Conservation (phyloP, 2,797 vertebrate genomes). For the Poeciliopsis paucimaculata region DNA sequence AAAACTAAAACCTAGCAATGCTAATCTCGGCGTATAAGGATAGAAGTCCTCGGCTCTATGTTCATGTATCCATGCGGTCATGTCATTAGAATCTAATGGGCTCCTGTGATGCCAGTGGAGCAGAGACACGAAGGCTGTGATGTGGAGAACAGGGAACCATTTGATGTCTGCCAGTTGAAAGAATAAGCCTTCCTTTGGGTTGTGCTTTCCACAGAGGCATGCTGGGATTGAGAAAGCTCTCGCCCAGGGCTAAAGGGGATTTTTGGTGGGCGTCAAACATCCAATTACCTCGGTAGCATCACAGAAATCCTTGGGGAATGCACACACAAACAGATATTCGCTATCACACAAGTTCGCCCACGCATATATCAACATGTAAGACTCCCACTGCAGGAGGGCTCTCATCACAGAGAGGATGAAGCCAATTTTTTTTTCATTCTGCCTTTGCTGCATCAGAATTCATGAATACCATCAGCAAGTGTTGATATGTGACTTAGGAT, state of each 20-base stretch:
- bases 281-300: slow-evolving; percentile 79
- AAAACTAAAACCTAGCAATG: slow-evolving; percentile 5
- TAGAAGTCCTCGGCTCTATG: slow-evolving; percentile 15
- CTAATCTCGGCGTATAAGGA: background rate
- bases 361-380: slow-evolving; percentile 41
- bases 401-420: slow-evolving; percentile 39
- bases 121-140: slow-evolving; percentile 57
- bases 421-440: slow-evolving; percentile 53
- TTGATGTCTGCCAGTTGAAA: slow-evolving; percentile 81
- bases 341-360: slow-evolving; percentile 15
- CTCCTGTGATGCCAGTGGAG: slow-evolving; percentile 58
- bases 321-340: slow-evolving; percentile 33
- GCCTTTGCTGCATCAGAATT: slow-evolving; percentile 60
- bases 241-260: slow-evolving; percentile 78
- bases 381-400: slow-evolving; percentile 58
- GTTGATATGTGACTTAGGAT: slow-evolving; percentile 62
- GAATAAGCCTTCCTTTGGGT: slow-evolving; percentile 80
- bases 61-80: slow-evolving; percentile 38
- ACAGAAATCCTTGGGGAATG: slow-evolving; percentile 62
- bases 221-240: slow-evolving; percentile 78
- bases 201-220: slow-evolving; percentile 75
- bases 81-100: slow-evolving; percentile 72
- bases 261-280: slow-evolving; percentile 81
- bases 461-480: slow-evolving; percentile 74
- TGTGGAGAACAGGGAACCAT: slow-evolving; percentile 74